These are phyloP conservation scores for Phortica magna DNA, from an alignment of 2,888 invertebrate genomes.

Conservation along the genomic window DNA sequence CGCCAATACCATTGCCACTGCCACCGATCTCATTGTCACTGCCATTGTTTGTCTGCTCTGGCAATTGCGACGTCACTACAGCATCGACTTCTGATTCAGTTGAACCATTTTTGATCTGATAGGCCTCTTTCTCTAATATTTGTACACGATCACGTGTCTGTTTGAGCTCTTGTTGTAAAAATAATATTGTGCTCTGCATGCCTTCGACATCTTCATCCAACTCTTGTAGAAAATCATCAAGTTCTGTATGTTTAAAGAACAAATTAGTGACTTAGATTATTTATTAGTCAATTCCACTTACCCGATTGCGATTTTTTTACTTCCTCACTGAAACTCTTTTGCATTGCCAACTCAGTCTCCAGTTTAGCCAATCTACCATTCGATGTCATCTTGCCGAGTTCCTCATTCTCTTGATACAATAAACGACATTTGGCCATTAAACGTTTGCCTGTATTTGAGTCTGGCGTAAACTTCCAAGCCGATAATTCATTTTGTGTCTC, in stretches of 20 bases:
- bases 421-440: slow-evolving; percentile 98
- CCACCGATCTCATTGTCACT: background rate
- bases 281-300: slow-evolving; percentile 74
- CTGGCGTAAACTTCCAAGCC: slow-evolving; percentile 99
- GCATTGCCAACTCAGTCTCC: slow-evolving; percentile 95
- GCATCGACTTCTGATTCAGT: background rate
- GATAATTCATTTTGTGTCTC: slow-evolving; percentile 98
- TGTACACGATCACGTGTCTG: slow-evolving; percentile 86
- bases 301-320: slow-evolving; percentile 97
- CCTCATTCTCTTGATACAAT: slow-evolving; percentile 97
- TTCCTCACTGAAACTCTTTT: slow-evolving; percentile 97
- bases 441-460: slow-evolving; percentile 98
- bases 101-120: slow-evolving; percentile 67
- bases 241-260: slow-evolving; percentile 80
- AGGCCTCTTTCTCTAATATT: slow-evolving; percentile 82
- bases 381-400: slow-evolving; percentile 96
- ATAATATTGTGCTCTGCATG: slow-evolving; percentile 98
- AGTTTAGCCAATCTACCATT: slow-evolving; percentile 96
- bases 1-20: background rate
- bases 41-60: background rate
- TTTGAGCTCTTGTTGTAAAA: slow-evolving; percentile 94
- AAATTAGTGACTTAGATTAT: background rate
- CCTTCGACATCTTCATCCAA: slow-evolving; percentile 98
- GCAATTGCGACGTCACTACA: background rate
- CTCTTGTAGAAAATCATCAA: slow-evolving; percentile 97